Conservation (phyloP, 2,113 vertebrate genomes). For the Microcebus tavaratra region DNA sequence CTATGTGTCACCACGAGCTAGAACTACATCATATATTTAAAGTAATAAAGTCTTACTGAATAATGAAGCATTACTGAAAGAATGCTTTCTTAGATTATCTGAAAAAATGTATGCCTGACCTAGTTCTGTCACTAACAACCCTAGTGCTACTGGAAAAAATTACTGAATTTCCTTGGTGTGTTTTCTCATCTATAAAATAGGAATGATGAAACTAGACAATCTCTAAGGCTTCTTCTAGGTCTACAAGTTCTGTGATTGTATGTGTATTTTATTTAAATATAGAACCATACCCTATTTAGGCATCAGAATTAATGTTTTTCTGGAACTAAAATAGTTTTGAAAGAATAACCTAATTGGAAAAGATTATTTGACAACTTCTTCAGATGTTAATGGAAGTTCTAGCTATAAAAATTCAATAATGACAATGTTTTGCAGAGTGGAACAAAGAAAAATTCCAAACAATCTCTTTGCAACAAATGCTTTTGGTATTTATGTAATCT, state of each 20-base stretch:
- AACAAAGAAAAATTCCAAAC: conserved; percentile 65
- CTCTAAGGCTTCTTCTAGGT: neutral
- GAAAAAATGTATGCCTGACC: neutral
- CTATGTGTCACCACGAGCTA: neutral
- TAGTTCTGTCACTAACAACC: neutral
- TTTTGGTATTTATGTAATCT: conserved; percentile 62
- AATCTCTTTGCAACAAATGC: conserved; percentile 64
- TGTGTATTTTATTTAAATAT: neutral
- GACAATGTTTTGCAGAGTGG: neutral
- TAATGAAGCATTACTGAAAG: conserved; percentile 6
- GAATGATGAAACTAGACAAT: neutral
- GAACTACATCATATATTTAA: neutral
- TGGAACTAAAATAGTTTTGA: conserved; percentile 34
- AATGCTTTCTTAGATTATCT: neutral
- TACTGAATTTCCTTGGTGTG: neutral
- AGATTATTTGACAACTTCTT: conserved; percentile 58
- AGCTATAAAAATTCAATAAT: conserved; percentile 58
- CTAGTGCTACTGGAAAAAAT: neutral
- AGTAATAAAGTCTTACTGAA: neutral
- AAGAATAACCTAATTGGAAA: conserved; percentile 39
- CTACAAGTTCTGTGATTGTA: neutral
- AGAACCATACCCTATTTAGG: neutral
- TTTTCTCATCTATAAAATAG: conserved; percentile 1
- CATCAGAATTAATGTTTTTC: conserved; percentile 52
- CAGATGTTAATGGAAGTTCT: conserved; percentile 32